Evolutionary conservation across 2,797 vertebrate species (phyloP).

Genomic region (Vultur gryphus): DNA sequence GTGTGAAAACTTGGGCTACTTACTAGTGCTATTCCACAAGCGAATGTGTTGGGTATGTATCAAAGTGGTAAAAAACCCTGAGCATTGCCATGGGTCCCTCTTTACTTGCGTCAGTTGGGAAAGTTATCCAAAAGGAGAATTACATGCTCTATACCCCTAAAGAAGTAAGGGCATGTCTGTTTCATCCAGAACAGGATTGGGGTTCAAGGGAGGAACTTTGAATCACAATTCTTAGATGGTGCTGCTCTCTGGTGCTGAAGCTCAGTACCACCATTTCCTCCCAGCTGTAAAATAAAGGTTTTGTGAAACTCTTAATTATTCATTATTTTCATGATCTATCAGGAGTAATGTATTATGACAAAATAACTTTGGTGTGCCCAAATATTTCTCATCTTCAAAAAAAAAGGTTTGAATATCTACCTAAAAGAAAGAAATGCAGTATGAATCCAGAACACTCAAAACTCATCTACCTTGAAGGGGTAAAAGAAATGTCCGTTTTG

Average conservation of each 20-base stretch:
- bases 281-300: neutral
- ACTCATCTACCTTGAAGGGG: neutral
- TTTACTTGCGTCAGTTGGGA: neutral
- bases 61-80: rapidly evolving
- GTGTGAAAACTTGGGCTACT: neutral
- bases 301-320: neutral
- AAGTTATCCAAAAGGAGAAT: neutral
- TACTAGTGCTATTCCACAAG: neutral
- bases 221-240: constrained; percentile 33
- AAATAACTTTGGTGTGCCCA: neutral
- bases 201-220: neutral
- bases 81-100: neutral
- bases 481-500: neutral
- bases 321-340: neutral
- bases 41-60: neutral
- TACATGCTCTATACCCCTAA: neutral
- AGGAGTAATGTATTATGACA: neutral
- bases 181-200: neutral
- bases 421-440: neutral
- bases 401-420: neutral
- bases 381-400: neutral
- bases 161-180: neutral
- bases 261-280: constrained; percentile 30
- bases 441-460: neutral
- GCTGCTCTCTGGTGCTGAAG: constrained; percentile 64